Evolutionary conservation across 2,888 invertebrate genomes (phyloP), one percentile per base, ranked within the genome.

Genomic region (Drosophila fungiperda): DNA sequence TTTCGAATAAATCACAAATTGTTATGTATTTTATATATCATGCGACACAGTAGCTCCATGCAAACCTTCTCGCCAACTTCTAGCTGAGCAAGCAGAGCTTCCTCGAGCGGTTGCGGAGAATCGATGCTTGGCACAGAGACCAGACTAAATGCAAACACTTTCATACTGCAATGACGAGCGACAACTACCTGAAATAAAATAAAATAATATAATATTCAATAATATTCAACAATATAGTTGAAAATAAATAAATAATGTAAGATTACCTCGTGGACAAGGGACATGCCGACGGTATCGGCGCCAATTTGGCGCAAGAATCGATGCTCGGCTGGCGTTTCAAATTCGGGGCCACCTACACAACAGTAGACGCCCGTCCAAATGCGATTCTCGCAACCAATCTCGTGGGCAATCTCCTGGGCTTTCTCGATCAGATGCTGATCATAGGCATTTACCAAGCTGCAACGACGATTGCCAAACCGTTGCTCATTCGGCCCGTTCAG

Each of bases 301-400:
- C 97, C 97, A 15, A 98, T 93, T 92, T 95, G 95, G 79, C 95
- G 95, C 71, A 99, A 94, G 95, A 98, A 95, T 80, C 94, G 95
- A 63, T 98, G 94, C 93, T 99, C 99, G 0, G 99, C 97, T 0
- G 98, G 96, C 0, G 99, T 99, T 93, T 99, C 99, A 90, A 96
- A 98, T 92, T 96, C 97, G 0, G 99, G 99, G 0, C 99, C 99
- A 3, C 98, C 98, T 20, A 98, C 94, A 93, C 98, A 98, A 0
- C 97, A 96, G 94, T 99, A 99, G 12, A 99, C 97, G 0, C 99
- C 99, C 89, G 97, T 97, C 64, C 95, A 96, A 0, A 98, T 93
- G 71, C 95, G 95, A 70, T 96, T 93, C 3, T 94, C 94, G 20
- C 97, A 95, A 9, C 96, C 96, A 88, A 97, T 94, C 60, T 96